phyloP scores from a whole-genome alignment of 2,113 vertebrate genomes.

The Castor canadensis region DNA sequence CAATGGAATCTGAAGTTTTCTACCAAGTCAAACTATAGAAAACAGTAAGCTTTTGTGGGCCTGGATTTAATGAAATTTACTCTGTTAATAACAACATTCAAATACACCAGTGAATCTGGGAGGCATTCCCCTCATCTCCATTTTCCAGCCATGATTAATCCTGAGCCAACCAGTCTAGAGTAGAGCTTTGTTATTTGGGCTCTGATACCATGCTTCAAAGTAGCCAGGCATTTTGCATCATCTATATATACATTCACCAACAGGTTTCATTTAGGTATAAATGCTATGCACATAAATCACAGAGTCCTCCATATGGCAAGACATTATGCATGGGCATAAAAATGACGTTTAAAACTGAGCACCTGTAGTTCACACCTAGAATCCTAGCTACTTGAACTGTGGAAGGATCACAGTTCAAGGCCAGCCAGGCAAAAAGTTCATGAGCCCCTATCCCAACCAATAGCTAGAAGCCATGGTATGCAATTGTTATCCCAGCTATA shows the following conservation, averaged over 20 bases:
- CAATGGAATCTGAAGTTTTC: background rate
- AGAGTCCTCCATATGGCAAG: background rate
- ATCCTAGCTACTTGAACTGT: too few relatives aligned
- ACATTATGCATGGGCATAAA: background rate
- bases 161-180: background rate
- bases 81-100: background rate
- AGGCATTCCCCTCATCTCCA: background rate
- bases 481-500: too few relatives aligned
- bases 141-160: background rate
- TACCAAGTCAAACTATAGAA: constrained; percentile 32
- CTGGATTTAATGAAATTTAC: background rate
- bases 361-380: too few relatives aligned
- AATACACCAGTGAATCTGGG: background rate
- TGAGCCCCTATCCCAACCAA: too few relatives aligned
- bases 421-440: too few relatives aligned
- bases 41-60: constrained; percentile 3
- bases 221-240: background rate
- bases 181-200: background rate
- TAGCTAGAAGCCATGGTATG: too few relatives aligned
- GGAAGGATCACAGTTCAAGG: too few relatives aligned
- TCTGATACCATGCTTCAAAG: background rate
- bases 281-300: background rate
- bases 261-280: constrained; percentile 25
- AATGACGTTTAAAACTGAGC: background rate
- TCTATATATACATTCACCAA: background rate